These are phyloP conservation scores for Drosophila athabasca DNA, from an alignment of 1,140 invertebrate species.

Conservation along the genomic window DNA sequence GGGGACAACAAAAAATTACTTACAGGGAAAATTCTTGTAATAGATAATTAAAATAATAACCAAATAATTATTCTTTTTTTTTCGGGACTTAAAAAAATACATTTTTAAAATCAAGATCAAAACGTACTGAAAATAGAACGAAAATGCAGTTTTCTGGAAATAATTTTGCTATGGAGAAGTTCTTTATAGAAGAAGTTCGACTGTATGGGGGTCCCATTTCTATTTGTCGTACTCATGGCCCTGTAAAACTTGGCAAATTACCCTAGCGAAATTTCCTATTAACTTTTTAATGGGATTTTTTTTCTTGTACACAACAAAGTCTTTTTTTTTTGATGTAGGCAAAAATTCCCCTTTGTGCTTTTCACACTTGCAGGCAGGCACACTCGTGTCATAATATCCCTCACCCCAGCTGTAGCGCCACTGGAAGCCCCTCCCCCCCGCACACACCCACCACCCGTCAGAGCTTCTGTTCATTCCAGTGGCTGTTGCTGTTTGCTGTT, in stretches of 20 bases:
- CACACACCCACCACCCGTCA: neutral
- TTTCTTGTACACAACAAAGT: too few relatives aligned
- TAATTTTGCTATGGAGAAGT: too few relatives aligned
- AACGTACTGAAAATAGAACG: too few relatives aligned
- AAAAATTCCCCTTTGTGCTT: slow-evolving; percentile 14
- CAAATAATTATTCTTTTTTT: too few relatives aligned
- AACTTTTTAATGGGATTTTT: slow-evolving; percentile 42
- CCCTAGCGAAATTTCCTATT: slow-evolving; percentile 44
- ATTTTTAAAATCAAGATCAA: too few relatives aligned
- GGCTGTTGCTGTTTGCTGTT: slow-evolving; percentile 21
- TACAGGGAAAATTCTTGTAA: too few relatives aligned
- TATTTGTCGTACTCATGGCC: neutral
- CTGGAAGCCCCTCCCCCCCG: neutral
- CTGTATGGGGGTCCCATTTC: too few relatives aligned
- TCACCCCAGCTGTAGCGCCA: slow-evolving; percentile 11
- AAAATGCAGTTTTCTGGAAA: too few relatives aligned
- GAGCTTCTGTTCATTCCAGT: neutral
- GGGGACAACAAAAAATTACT: too few relatives aligned
- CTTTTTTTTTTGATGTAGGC: slow-evolving; percentile 10
- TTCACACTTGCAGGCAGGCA: slow-evolving; percentile 59
- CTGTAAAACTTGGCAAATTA: slow-evolving; percentile 40
- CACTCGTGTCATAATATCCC: slow-evolving; percentile 42
- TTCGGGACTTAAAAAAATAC: too few relatives aligned
- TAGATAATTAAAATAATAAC: too few relatives aligned
- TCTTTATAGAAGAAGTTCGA: too few relatives aligned